Evolutionary conservation across 2,888 invertebrate genomes (phyloP), one percentile per base, ranked within the genome.

Genomic region (Tenodera sinensis): DNA sequence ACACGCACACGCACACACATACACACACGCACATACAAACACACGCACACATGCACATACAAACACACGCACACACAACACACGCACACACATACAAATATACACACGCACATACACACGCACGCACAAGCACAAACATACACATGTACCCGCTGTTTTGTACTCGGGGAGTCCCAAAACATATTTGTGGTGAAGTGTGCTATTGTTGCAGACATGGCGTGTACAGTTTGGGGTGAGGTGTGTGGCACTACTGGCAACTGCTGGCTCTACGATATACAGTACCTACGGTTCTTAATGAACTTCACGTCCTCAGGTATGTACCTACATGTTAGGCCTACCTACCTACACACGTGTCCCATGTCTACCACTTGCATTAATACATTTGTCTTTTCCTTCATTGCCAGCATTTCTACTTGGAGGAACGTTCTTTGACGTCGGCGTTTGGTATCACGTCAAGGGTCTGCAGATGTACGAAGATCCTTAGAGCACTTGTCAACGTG

Each of bases 161-260:
- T n/a, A n/a, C n/a, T n/a, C n/a, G n/a, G n/a, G n/a, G n/a, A n/a
- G n/a, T n/a, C n/a, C n/a, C n/a, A n/a, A n/a, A n/a, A n/a, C n/a
- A n/a, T n/a, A n/a, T n/a, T n/a, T n/a, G n/a, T n/a, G n/a, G 1
- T 42, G 9, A 42, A 3, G 12, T 9, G 4, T 71, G 1, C 6
- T 71, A 6, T 71, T 20, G 3, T 88, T 89, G 4, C 90, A 92
- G 94, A 94, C 91, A 92, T 92, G 27, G 91, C 93, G 6, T 94
- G 94, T 89, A 89, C 92, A 14, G 92, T 94, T 3, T 94, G 94
- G 94, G 93, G 93, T 84, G 92, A 93, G 28, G 92, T 91, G 2
- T 94, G 94, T 90, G 93, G 93, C 1, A 88, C 90, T n/a, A 91
- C 90, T 8, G 93, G 93, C 6, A 93, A 93, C 87, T 94, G 94